Evolutionary conservation across 1,140 invertebrate genomes (phyloP).

Genomic region (Eriosoma lanigerum): DNA sequence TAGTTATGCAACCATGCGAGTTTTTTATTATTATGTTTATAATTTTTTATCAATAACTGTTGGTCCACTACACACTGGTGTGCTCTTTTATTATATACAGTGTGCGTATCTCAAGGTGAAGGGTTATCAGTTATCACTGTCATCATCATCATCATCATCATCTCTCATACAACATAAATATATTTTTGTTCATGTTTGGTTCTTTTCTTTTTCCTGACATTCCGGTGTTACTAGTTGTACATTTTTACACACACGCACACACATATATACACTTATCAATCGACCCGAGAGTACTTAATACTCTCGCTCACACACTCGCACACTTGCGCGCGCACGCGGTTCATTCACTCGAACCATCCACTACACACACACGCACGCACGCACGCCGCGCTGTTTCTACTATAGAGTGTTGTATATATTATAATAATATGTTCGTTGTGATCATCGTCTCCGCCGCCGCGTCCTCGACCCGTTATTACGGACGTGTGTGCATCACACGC

Average conservation of each 20-base stretch:
- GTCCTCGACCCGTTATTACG: slow-evolving; percentile 32
- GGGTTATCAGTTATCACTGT: slow-evolving; percentile 37
- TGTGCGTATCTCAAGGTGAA: slow-evolving; percentile 22
- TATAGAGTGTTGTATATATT: too few species aligned
- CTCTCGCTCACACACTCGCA: background rate
- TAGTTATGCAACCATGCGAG: background rate
- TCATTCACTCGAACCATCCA: background rate
- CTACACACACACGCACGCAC: background rate
- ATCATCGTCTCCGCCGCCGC: background rate
- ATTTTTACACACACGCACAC: slow-evolving; percentile 16
- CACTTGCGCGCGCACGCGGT: background rate
- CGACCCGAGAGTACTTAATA: slow-evolving; percentile 1
- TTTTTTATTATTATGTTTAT: background rate
- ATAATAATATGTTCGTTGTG: background rate
- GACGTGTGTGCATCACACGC: background rate
- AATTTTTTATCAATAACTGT: slow-evolving; percentile 19
- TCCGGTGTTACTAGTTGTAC: slow-evolving; percentile 19
- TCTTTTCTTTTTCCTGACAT: slow-evolving; percentile 9
- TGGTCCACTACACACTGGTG: background rate
- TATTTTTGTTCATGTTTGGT: background rate
- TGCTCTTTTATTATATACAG: too few species aligned
- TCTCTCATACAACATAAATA: background rate
- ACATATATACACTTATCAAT: slow-evolving; percentile 6
- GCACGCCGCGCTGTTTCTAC: background rate
- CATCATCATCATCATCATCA: background rate